Conservation (phyloP, 2,797 vertebrate species). For the Chaenodraco wilsoni region DNA sequence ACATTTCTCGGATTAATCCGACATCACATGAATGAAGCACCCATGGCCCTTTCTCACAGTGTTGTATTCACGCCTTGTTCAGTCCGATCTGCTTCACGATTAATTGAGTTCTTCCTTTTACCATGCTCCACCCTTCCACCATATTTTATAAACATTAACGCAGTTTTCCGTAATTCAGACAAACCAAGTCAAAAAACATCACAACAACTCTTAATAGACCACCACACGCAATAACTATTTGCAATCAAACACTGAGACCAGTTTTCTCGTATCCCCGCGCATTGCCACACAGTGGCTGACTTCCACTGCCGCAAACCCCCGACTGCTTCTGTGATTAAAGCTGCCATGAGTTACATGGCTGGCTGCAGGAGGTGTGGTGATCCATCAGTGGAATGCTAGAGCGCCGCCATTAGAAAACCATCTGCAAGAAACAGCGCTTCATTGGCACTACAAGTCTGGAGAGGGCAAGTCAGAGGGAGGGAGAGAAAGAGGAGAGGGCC, state of each 20-base stretch:
- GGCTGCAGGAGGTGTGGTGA: conserved; percentile 73
- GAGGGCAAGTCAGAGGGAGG: conserved; percentile 52
- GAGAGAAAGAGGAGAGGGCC: conserved; percentile 36
- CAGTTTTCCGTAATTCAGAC: too few relatives aligned
- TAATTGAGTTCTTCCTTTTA: too few relatives aligned
- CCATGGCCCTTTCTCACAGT: too few relatives aligned
- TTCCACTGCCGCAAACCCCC: conserved; percentile 51
- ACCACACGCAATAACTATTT: conserved; percentile 43
- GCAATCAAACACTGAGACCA: conserved; percentile 60
- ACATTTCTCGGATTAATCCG: too few relatives aligned
- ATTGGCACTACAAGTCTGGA: conserved; percentile 67
- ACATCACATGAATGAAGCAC: too few relatives aligned
- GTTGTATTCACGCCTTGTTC: too few relatives aligned
- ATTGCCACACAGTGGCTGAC: conserved; percentile 47
- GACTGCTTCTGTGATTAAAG: conserved; percentile 74
- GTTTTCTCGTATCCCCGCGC: conserved; percentile 51
- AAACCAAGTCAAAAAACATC: too few relatives aligned
- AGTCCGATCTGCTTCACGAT: too few relatives aligned
- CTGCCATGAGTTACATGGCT: conserved; percentile 70
- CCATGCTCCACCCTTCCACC: too few relatives aligned
- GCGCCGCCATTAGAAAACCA: conserved; percentile 77
- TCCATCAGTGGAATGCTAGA: conserved; percentile 72
- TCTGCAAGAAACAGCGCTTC: conserved; percentile 77
- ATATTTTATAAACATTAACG: too few relatives aligned
- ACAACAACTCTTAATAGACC: background rate